These are phyloP conservation scores for Ptilodon capucinus DNA, from an alignment of 2,888 invertebrate species.

Conservation along the genomic window DNA sequence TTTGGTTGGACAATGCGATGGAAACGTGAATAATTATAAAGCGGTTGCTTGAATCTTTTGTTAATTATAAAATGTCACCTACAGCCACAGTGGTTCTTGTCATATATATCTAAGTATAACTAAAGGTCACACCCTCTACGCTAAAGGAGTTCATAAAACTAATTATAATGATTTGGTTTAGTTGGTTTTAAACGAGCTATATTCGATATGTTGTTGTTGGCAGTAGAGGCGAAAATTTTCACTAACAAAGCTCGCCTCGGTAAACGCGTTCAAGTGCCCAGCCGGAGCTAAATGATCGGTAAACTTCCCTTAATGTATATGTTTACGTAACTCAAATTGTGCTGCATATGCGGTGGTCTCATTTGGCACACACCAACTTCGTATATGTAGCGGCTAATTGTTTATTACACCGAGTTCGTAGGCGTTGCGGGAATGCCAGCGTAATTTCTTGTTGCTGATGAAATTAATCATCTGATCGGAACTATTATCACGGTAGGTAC, in stretches of 20 bases:
- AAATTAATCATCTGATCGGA: background rate
- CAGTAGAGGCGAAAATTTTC: constrained; percentile 13
- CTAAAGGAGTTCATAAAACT: background rate
- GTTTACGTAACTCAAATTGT: constrained; percentile 54
- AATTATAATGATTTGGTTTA: background rate
- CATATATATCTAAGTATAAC: constrained; percentile 10
- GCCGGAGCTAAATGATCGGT: constrained; percentile 53
- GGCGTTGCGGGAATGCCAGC: constrained; percentile 4
- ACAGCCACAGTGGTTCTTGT: constrained; percentile 7
- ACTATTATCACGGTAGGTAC: too few species aligned
- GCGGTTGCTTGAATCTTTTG: constrained; percentile 12
- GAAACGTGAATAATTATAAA: constrained; percentile 12
- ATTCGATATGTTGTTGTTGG: background rate
- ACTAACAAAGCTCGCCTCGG: constrained; percentile 32
- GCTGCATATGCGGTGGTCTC: constrained; percentile 39
- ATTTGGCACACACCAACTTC: constrained; percentile 44
- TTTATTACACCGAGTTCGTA: constrained; percentile 11
- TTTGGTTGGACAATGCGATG: constrained; percentile 11
- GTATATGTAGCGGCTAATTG: constrained; percentile 19
- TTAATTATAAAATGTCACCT: constrained; percentile 15
- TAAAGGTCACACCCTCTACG: constrained; percentile 7
- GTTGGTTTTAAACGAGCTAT: background rate
- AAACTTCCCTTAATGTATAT: constrained; percentile 52
- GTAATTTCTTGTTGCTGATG: too few species aligned
- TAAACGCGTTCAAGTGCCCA: constrained; percentile 54